Percentiles rank a stretch among this genome's conserved stretches.
Evolutionary conservation across 23 tunicate species (phyloP).

Genomic region (Phallusia fumigata): DNA sequence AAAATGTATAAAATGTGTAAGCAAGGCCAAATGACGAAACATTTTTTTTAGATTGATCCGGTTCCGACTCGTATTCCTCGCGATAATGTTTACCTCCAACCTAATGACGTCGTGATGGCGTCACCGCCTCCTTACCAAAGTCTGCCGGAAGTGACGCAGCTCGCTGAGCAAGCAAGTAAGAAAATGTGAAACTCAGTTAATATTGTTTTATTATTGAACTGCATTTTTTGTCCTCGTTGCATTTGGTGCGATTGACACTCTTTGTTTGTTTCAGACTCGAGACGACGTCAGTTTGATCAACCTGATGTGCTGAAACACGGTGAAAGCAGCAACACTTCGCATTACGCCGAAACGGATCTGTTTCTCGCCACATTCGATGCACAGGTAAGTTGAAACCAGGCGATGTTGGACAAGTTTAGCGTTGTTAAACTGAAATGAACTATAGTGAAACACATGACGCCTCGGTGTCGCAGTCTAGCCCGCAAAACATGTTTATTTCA

Average conservation of each 20-base stretch:
- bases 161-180: constrained; percentile 32
- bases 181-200: neutral
- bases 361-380: constrained; percentile 19
- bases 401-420: too few species aligned
- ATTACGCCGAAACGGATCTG: constrained; percentile 71
- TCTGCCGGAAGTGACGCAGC: constrained; percentile 41
- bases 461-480: neutral
- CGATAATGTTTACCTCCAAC: constrained; percentile 60
- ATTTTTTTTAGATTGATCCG: constrained; percentile 22
- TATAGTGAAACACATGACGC: neutral
- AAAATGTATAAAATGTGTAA: too few species aligned
- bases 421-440: neutral
- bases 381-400: constrained; percentile 2
- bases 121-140: constrained; percentile 61
- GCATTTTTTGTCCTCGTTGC: too few species aligned
- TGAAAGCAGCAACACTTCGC: constrained; percentile 25
- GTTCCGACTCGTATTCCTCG: constrained; percentile 11
- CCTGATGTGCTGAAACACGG: constrained; percentile 37
- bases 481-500: neutral
- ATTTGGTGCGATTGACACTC: too few species aligned
- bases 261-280: constrained; percentile 3
- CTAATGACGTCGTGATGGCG: constrained; percentile 46
- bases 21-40: neutral
- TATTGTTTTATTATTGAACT: neutral
- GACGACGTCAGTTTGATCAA: constrained; percentile 23